Evolutionary conservation across 2,797 vertebrate genomes (phyloP).

Genomic region (Acanthornis magna): DNA sequence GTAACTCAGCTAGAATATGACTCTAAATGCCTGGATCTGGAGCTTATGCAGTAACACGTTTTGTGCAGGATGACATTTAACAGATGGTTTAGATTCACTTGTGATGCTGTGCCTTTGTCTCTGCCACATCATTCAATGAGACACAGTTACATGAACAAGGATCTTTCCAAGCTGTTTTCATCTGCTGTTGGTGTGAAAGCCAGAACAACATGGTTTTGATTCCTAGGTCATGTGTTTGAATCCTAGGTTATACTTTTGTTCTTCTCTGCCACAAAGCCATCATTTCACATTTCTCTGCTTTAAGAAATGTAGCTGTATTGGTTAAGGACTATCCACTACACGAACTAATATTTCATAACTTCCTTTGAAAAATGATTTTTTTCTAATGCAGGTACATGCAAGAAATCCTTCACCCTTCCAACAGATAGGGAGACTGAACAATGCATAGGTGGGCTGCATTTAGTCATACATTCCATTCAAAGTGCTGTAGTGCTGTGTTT

Average conservation of each 20-base stretch:
- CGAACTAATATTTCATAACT: not conserved
- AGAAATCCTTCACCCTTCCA: not conserved
- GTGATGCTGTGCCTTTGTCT: constrained; percentile 2
- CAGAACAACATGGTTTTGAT: not conserved
- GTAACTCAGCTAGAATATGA: not conserved
- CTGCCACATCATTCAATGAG: not conserved
- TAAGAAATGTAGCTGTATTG: not conserved
- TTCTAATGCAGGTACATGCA: not conserved
- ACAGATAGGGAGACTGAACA: not conserved
- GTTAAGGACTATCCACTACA: not conserved
- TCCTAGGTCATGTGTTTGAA: not conserved
- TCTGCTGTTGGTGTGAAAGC: not conserved
- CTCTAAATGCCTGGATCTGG: not conserved
- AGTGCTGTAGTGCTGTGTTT: not conserved
- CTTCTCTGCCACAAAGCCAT: not conserved
- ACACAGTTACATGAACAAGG: not conserved
- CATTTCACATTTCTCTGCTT: not conserved
- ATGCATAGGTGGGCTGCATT: not conserved
- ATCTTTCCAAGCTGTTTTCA: not conserved
- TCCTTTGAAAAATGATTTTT: not conserved
- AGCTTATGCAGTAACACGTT: not conserved
- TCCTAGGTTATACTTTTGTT: not conserved
- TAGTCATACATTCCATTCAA: not conserved
- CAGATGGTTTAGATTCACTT: constrained; percentile 35
- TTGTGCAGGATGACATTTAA: constrained; percentile 32